These are phyloP conservation scores for Eupeodes luniger DNA, from an alignment of 2,888 invertebrate species.

Conservation along the genomic window DNA sequence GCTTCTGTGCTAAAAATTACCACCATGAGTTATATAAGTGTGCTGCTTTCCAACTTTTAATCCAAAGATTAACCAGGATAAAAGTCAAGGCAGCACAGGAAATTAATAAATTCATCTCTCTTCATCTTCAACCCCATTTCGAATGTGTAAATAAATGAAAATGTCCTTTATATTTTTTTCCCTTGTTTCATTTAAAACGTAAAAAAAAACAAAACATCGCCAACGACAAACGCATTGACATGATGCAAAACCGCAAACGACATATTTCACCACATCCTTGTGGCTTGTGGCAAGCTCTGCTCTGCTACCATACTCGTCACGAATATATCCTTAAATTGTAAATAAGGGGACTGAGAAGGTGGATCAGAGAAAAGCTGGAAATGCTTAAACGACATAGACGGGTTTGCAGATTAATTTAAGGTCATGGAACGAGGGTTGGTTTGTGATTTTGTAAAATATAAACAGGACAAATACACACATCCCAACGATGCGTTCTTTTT, in stretches of 20 bases:
- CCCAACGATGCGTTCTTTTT: conserved; percentile 22
- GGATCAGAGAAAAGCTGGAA: conserved; percentile 30
- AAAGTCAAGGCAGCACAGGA: conserved; percentile 72
- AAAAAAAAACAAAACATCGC: conserved; percentile 18
- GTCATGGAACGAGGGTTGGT: conserved; percentile 68
- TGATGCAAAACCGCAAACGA: conserved; percentile 72
- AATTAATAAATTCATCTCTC: conserved; percentile 73
- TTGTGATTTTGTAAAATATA: conserved; percentile 53
- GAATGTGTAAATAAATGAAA: conserved; percentile 59
- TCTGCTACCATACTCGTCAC: background rate
- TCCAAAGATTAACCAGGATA: conserved; percentile 52
- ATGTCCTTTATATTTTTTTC: conserved; percentile 57
- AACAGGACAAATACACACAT: background rate
- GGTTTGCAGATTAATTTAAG: conserved; percentile 73
- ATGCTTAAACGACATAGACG: conserved; percentile 72
- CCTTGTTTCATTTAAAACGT: conserved; percentile 56
- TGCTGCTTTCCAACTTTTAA: background rate
- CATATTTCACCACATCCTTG: conserved; percentile 57
- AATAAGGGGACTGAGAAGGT: background rate
- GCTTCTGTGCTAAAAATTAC: no score
- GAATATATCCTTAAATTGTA: background rate
- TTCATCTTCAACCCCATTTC: background rate
- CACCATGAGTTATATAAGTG: no score
- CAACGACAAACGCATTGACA: conserved; percentile 67
- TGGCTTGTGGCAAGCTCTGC: background rate